Percentiles rank a stretch among this genome's conserved stretches.
Evolutionary conservation across 1,140 invertebrate genomes (phyloP).

Genomic region (Calliopsis andreniformis): DNA sequence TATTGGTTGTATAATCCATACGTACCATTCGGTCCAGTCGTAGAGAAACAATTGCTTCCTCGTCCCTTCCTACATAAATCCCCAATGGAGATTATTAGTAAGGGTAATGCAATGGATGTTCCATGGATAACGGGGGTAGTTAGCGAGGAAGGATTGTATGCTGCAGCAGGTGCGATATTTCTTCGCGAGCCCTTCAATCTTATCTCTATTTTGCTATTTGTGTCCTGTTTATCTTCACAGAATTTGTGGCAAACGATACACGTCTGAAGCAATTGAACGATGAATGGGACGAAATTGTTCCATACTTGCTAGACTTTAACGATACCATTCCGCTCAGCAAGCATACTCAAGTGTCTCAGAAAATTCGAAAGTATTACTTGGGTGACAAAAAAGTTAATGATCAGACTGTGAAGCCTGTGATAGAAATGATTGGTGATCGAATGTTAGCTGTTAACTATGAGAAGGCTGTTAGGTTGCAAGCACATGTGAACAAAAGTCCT

Average conservation of each 20-base stretch:
- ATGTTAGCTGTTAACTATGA: not conserved
- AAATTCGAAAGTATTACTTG: not conserved
- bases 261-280: slow-evolving; percentile 80
- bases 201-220: too few species aligned
- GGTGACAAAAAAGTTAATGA: not conserved
- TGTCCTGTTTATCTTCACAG: slow-evolving; percentile 67
- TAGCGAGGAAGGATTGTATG: slow-evolving; percentile 82
- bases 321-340: not conserved
- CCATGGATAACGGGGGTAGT: slow-evolving; percentile 82
- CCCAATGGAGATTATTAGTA: slow-evolving; percentile 79
- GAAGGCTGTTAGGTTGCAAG: not conserved
- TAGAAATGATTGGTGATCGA: slow-evolving; percentile 8
- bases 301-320: slow-evolving; percentile 11
- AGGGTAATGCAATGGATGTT: slow-evolving; percentile 77
- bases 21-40: slow-evolving; percentile 82
- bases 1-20: slow-evolving; percentile 79
- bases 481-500: not conserved
- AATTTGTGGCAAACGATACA: slow-evolving; percentile 75
- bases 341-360: not conserved
- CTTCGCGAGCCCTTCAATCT: not conserved
- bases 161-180: slow-evolving; percentile 77
- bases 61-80: slow-evolving; percentile 81
- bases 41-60: slow-evolving; percentile 73
- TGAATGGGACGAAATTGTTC: slow-evolving; percentile 78
- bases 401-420: not conserved